Conservation (phyloP, 2,888 invertebrate genomes). For the Phaonia tiefii region DNA sequence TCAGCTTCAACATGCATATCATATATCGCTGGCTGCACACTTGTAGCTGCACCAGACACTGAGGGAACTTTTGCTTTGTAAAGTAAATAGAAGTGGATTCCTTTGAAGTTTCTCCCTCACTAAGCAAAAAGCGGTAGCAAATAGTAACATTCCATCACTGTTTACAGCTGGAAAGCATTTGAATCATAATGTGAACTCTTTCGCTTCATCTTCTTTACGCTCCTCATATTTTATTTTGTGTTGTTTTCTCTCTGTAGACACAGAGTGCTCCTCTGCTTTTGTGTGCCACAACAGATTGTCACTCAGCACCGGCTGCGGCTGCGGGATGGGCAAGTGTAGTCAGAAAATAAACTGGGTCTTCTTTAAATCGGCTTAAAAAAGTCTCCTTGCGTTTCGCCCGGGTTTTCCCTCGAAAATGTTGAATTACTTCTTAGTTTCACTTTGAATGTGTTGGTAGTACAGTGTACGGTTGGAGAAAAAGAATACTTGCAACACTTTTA, state of each 20-base stretch:
- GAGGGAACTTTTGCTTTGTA: slow-evolving; percentile 27
- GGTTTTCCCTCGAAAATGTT: background rate
- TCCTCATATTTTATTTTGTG: background rate
- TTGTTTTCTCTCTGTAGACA: too few relatives aligned
- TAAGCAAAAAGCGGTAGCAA: background rate
- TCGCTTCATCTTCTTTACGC: background rate
- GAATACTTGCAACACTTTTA: too few relatives aligned
- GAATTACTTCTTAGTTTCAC: background rate
- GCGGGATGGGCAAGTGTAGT: slow-evolving; percentile 1
- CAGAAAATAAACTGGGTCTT: slow-evolving; percentile 19
- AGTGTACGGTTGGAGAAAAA: background rate
- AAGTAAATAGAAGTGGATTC: slow-evolving; percentile 24
- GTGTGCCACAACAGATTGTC: slow-evolving; percentile 7
- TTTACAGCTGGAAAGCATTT: slow-evolving; percentile 27
- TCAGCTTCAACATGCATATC: background rate
- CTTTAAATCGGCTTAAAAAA: slow-evolving; percentile 9
- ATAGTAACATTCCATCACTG: slow-evolving; percentile 25
- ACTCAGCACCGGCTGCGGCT: background rate
- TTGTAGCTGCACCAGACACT: slow-evolving; percentile 22
- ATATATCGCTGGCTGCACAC: slow-evolving; percentile 19
- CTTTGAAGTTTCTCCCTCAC: slow-evolving; percentile 11
- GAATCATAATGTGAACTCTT: slow-evolving; percentile 24
- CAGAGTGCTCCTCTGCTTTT: background rate
- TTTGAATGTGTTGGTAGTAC: background rate
- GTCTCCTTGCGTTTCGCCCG: background rate